A percentile compares a stretch with the other conserved stretches of the same genome.
phyloP scores from a whole-genome alignment of 2,113 vertebrate species.

The Hemiprocne comata region DNA sequence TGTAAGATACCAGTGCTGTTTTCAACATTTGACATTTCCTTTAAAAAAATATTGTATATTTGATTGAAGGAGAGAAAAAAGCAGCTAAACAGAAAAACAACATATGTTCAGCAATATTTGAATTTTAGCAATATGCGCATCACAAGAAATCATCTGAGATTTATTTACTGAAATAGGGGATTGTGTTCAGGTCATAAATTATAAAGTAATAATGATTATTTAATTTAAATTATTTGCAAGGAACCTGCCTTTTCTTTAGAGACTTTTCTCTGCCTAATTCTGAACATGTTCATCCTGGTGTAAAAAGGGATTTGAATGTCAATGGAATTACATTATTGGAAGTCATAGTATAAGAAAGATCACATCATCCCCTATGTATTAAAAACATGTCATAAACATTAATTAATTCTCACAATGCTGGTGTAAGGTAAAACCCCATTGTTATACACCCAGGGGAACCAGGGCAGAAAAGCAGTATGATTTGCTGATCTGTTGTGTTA shows the following conservation, averaged over 20 bases:
- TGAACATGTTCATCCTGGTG: background rate
- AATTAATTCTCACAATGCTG: background rate
- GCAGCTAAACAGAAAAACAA: slow-evolving; percentile 36
- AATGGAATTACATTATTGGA: background rate
- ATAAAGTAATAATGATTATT: background rate
- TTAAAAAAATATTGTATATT: background rate
- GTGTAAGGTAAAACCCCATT: background rate
- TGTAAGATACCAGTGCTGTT: background rate
- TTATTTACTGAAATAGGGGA: slow-evolving; percentile 49
- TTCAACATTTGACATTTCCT: background rate
- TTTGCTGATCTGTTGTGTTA: background rate
- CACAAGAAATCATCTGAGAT: slow-evolving; percentile 13
- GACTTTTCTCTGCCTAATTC: slow-evolving; percentile 25
- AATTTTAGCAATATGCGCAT: slow-evolving; percentile 11
- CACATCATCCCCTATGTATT: background rate
- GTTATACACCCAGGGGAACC: background rate
- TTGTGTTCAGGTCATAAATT: slow-evolving; percentile 14
- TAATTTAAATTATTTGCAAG: slow-evolving; percentile 4
- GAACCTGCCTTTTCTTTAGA: background rate
- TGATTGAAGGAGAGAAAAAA: slow-evolving; percentile 22
- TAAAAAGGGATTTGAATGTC: background rate
- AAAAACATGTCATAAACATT: background rate
- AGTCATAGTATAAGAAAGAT: background rate
- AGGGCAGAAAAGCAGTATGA: background rate
- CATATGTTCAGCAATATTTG: slow-evolving; percentile 38